Evolutionary conservation across 2,113 vertebrate genomes (phyloP).

Genomic region (Noctilio leporinus): DNA sequence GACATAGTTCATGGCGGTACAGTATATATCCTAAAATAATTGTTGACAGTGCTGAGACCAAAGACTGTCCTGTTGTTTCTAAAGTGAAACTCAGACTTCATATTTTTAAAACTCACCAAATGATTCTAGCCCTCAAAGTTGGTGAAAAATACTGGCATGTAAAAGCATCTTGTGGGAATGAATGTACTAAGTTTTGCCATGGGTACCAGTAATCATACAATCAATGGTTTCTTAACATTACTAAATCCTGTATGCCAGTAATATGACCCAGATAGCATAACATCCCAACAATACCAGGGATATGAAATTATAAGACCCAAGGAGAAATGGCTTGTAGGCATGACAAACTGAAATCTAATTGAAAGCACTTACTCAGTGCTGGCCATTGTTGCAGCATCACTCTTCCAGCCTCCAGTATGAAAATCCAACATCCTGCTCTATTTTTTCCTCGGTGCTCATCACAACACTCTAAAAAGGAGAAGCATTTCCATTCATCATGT

Average conservation of each 20-base stretch:
- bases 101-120: not conserved
- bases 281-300: not conserved
- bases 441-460: not conserved
- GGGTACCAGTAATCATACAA: not conserved
- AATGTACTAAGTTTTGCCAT: not conserved
- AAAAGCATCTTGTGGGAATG: not conserved
- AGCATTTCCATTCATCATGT: conserved; percentile 55
- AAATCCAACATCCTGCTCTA: not conserved
- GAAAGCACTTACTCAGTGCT: conserved; percentile 14
- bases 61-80: not conserved
- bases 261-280: not conserved
- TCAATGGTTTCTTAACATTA: not conserved
- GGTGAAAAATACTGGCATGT: not conserved
- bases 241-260: not conserved
- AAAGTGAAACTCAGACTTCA: not conserved
- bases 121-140: not conserved
- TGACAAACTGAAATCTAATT: conserved; percentile 43
- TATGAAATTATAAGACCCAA: conserved; percentile 31
- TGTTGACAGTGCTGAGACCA: not conserved
- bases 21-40: not conserved
- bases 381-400: not conserved
- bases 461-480: conserved; percentile 29
- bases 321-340: not conserved
- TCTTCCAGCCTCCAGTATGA: not conserved
- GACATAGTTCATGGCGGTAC: not conserved